Base-by-base conservation (phyloP, 2,888 invertebrate genomes). In the Ypsolopha sequella region DNA sequence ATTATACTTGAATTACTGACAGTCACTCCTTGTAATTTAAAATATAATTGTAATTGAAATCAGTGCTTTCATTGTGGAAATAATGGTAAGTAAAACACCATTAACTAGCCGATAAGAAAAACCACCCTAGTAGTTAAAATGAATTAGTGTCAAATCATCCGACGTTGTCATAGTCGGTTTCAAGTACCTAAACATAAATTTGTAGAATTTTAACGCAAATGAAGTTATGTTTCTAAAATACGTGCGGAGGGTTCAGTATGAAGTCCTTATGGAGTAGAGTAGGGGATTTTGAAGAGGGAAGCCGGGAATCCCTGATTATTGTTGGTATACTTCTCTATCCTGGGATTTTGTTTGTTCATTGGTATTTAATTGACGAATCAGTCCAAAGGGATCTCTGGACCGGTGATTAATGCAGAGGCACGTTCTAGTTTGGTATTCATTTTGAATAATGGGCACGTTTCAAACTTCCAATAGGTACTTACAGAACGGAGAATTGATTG, bases 201-300 rank as follows among this genome's bases (percentile, higher is more conserved):
- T 8, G n/a, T 41, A 14, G 13, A 14, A 14, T 13, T 43, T 43
- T 7, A 7, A 9, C 3, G 8, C 24, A 24, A 7, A 14, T 43
- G 4, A 43, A 24, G 24, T 14, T 6, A 9, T 24, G 7, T 14
- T 13, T 8, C 1, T 11, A 41, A n/a, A 41, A 11, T 41, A 7
- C 41, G 41, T 51, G 49, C 33, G 57, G 56, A 44, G 54, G 39
- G 49, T 58, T 55, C 36, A 62, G 52, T 50, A 74, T 77, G 76
- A 70, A 66, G 55, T 80, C 76, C 34, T 71, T 80, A 55, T 77
- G 76, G 79, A 78, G 75, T 13, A 68, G 68, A 58, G 66, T 74
- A 33, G 62, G 67, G 13, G 63, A 65, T 50, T 60, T 60, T 49
- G 73, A 70, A 9, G 56, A 59, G 41, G 50, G 46, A 34, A 35